Percentiles rank a stretch among this genome's conserved stretches.
Conservation (phyloP, 1,140 invertebrate species). For the Ceratosolen solmsi region DNA sequence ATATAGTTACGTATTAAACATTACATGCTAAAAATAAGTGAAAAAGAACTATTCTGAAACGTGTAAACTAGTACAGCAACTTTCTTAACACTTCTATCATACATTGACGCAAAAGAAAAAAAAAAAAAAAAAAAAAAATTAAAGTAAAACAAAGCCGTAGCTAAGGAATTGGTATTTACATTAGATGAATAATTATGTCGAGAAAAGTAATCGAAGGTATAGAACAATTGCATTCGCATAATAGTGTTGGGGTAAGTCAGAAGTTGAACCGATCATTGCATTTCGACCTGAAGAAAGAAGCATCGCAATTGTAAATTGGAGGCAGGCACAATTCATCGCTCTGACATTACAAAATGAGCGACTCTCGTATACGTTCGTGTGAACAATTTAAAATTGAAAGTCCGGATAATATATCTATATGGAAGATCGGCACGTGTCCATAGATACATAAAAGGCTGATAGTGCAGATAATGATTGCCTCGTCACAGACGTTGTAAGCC, state of each 20-base stretch:
- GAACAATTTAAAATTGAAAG: not conserved
- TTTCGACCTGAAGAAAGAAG: not conserved
- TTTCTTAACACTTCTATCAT: not conserved
- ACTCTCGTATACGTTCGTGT: not conserved
- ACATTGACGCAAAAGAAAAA: not conserved
- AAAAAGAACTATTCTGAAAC: not conserved
- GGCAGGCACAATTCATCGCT: not conserved
- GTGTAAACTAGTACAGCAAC: not conserved
- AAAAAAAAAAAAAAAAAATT: no score
- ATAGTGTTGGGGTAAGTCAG: no score
- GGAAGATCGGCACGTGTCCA: not conserved
- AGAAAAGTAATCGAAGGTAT: not conserved
- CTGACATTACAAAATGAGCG: not conserved
- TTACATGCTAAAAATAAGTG: no score
- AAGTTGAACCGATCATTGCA: not conserved
- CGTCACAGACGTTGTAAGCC: no score
- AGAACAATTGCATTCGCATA: no score
- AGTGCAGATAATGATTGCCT: not conserved
- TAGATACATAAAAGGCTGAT: not conserved
- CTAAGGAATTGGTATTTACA: not conserved
- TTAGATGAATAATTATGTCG: not conserved
- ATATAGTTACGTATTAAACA: no score
- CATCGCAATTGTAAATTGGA: not conserved
- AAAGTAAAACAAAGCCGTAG: not conserved
- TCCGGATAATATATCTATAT: not conserved